Conservation (phyloP, 1,140 invertebrate species). For the Sitodiplosis mosellana region DNA sequence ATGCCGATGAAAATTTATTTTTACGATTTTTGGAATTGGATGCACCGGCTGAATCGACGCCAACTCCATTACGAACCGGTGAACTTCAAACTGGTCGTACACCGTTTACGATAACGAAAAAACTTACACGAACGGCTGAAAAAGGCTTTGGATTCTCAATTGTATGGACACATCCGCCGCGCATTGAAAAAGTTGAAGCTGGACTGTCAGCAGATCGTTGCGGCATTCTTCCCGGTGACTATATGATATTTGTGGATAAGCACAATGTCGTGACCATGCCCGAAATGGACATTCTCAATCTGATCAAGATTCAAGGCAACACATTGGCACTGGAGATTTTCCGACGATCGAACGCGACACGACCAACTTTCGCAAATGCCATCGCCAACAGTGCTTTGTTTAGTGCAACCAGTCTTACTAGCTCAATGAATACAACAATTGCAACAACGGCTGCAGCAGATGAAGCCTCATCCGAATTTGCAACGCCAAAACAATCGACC, state of each 20-base stretch:
- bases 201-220: conserved; percentile 62
- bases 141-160: conserved; percentile 70
- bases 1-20: conserved; percentile 53
- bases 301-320: conserved; percentile 39
- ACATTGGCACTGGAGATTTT: conserved; percentile 56
- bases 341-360: conserved; percentile 24
- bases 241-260: conserved; percentile 70
- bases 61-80: conserved; percentile 4
- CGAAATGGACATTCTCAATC: conserved; percentile 52
- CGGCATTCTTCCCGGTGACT: conserved; percentile 62
- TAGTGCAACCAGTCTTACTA: conserved; percentile 5
- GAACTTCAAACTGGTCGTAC: conserved; percentile 43
- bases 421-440: conserved; percentile 1
- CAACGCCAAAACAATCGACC: conserved; percentile 6
- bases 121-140: conserved; percentile 33
- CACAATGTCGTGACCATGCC: conserved; percentile 66
- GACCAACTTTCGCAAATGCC: conserved; percentile 11
- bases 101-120: conserved; percentile 61
- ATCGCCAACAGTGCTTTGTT: conserved; percentile 5
- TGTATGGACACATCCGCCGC: conserved; percentile 78
- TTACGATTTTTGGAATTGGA: conserved; percentile 62
- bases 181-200: conserved; percentile 68
- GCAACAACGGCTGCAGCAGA: conserved; percentile 24
- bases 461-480: neutral
- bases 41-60: conserved; percentile 35